Base-by-base conservation (phyloP, 1,140 invertebrate genomes). In the Drosophila arizonae region DNA sequence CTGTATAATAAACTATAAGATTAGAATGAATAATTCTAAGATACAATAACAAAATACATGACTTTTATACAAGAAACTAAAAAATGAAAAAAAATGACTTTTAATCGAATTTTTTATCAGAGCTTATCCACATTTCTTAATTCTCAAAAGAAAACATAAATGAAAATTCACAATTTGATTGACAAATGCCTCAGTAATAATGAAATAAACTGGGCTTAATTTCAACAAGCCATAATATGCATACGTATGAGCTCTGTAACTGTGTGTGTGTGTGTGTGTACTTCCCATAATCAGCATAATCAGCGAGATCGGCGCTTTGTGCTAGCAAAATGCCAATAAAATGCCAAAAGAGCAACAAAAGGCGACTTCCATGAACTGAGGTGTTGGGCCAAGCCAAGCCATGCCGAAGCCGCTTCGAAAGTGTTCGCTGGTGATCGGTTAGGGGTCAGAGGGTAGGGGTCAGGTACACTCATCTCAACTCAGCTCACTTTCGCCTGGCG, bases 301-400 rank as follows among this genome's bases (percentile, higher is more conserved):
- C 82, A 87, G 84, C 77, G 79, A 84, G 79, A 87, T 87, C 84
- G 84, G 85, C 82, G 84, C 82, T 86, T 86, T 87, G 84, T 50
- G 45, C 55, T 58, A 45, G 73, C 79, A 84, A 79, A 79, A 87
- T 87, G 84, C 66, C 69, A 76, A 76, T 76, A 76, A 76, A 76
- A 67, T 36, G 50, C 76, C 84, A 76, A 82, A 82, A 71, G 86
- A 67, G 36, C 62, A 55, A 64, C 62, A 79, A 79, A 48, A 64
- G 61, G 57, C 58, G 39, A 48, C 66, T 81, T 78, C 77, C 68
- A 48, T 50, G 71, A 76, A 87, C 57, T 79, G 45, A 45, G 69
- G 70, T 60, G 54, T 64, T 45, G 30, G 45, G 43, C 45, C 57
- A 48, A 10, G 24, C 17, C 61, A 48, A 72, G 39, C 56, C 55